These are phyloP conservation scores for Megalopta genalis DNA, from an alignment of 1,140 invertebrate species.

Conservation along the genomic window DNA sequence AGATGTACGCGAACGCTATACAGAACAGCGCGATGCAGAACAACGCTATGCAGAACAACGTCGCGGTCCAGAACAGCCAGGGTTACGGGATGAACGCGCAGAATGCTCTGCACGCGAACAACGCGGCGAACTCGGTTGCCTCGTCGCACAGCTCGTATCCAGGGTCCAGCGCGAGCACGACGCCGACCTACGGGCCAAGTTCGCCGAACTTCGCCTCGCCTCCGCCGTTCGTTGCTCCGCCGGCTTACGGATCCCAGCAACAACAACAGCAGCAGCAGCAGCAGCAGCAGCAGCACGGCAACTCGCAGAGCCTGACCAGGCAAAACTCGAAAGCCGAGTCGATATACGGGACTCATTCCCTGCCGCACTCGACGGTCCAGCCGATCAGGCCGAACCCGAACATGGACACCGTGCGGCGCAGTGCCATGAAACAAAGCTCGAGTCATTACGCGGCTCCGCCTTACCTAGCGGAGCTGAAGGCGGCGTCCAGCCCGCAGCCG, in stretches of 20 bases:
- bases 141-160: slow-evolving; percentile 71
- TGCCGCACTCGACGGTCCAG: slow-evolving; percentile 53
- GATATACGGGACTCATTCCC: slow-evolving; percentile 59
- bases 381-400: slow-evolving; percentile 72
- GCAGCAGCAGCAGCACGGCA: slow-evolving; percentile 65
- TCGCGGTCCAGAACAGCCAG: slow-evolving; percentile 47
- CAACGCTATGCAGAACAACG: slow-evolving; percentile 32
- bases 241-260: slow-evolving; percentile 74
- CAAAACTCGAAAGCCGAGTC: slow-evolving; percentile 69
- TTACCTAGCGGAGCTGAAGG: slow-evolving; percentile 76
- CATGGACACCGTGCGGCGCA: slow-evolving; percentile 76
- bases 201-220: slow-evolving; percentile 71
- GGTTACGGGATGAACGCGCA: slow-evolving; percentile 43
- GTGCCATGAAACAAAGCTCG: slow-evolving; percentile 74
- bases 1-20: slow-evolving; percentile 51
- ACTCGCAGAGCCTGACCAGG: slow-evolving; percentile 57
- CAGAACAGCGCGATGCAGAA: slow-evolving; percentile 30
- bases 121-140: slow-evolving; percentile 50
- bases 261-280: slow-evolving; percentile 69
- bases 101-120: slow-evolving; percentile 32
- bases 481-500: slow-evolving; percentile 76
- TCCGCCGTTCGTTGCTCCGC: slow-evolving; percentile 79
- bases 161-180: slow-evolving; percentile 70
- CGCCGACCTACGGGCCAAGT: slow-evolving; percentile 65
- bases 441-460: slow-evolving; percentile 75